These are phyloP conservation scores for Melieria omissa DNA, from an alignment of 2,888 invertebrate genomes.

Conservation along the genomic window DNA sequence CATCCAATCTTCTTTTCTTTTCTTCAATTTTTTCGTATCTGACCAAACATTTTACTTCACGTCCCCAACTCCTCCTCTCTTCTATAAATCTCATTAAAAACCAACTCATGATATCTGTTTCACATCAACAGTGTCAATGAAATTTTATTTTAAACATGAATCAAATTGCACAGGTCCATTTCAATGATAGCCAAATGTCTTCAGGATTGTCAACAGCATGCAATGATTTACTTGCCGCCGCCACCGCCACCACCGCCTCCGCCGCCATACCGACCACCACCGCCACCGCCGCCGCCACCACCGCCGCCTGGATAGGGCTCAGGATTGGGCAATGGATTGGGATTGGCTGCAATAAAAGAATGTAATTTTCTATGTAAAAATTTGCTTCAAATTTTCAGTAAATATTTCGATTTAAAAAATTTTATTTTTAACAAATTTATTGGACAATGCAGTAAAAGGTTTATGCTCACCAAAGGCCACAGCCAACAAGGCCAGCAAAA, in stretches of 20 bases:
- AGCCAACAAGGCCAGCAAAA: slow-evolving; percentile 24
- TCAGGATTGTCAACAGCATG: too few species aligned
- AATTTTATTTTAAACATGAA: too few species aligned
- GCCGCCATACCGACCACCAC: slow-evolving; percentile 23
- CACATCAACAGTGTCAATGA: too few species aligned
- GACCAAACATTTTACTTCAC: too few species aligned
- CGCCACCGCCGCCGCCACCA: slow-evolving; percentile 33
- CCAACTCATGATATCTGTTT: too few species aligned
- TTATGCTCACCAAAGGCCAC: slow-evolving; percentile 23
- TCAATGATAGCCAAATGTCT: too few species aligned
- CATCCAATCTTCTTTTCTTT: too few species aligned
- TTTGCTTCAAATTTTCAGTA: neutral
- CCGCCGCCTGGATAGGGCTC: slow-evolving; percentile 27
- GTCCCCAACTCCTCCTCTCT: too few species aligned
- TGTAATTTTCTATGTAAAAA: neutral
- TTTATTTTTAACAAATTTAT: too few species aligned
- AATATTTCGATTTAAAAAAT: neutral
- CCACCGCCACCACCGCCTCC: slow-evolving; percentile 35
- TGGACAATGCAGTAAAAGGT: neutral
- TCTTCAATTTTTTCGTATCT: too few species aligned
- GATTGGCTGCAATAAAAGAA: slow-evolving; percentile 21
- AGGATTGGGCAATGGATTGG: slow-evolving; percentile 24
- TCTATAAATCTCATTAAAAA: too few species aligned
- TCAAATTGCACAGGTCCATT: too few species aligned
- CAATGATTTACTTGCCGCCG: slow-evolving; percentile 19